Evolutionary conservation across 2,113 vertebrate species (phyloP).

Genomic region (Psilopogon haemacephalus): DNA sequence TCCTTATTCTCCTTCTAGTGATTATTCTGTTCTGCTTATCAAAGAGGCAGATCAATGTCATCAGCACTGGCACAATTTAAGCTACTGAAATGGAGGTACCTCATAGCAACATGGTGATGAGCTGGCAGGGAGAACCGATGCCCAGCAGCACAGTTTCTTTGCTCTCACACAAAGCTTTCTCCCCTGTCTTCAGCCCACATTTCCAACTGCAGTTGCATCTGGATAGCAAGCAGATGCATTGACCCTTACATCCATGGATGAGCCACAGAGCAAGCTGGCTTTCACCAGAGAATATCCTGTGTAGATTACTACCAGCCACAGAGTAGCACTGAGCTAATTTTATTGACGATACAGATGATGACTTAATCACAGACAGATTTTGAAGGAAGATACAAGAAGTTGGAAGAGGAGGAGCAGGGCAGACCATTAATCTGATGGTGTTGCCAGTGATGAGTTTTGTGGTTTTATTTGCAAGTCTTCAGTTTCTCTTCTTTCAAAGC

Average conservation of each 20-base stretch:
- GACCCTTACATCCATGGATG: background rate
- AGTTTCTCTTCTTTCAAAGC: background rate
- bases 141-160: background rate
- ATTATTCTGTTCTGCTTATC: background rate
- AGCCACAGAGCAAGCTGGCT: background rate
- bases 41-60: background rate
- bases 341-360: background rate
- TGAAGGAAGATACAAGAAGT: background rate
- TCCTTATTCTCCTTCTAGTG: background rate
- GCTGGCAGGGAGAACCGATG: background rate
- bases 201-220: background rate
- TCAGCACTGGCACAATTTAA: background rate
- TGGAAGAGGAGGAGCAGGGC: background rate
- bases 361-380: background rate
- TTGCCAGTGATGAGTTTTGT: background rate
- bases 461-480: background rate
- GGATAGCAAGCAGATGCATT: background rate
- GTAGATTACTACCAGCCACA: background rate
- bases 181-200: background rate
- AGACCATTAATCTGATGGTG: background rate
- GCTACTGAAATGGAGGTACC: background rate
- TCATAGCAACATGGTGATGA: rapidly evolving
- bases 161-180: background rate
- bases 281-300: background rate
- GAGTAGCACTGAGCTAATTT: background rate